A percentile compares a stretch with the other conserved stretches of the same genome.
Evolutionary conservation across 1,140 invertebrate genomes (phyloP).

Genomic region (Propsilocerus akamusi): DNA sequence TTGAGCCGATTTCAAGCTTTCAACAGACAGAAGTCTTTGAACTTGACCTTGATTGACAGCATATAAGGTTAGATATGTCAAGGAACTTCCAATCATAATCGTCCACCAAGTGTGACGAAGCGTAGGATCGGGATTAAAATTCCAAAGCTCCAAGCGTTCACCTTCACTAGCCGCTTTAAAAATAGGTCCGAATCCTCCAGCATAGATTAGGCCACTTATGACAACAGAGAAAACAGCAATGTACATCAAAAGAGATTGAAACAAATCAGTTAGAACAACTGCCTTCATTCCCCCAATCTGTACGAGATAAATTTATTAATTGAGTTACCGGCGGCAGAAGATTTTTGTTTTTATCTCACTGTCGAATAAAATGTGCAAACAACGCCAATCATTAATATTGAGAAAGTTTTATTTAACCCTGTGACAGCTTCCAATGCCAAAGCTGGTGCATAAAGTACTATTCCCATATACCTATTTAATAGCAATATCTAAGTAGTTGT

Average conservation of each 20-base stretch:
- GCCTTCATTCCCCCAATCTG: slow-evolving; percentile 72
- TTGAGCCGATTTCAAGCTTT: slow-evolving; percentile 42
- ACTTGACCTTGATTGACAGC: slow-evolving; percentile 75
- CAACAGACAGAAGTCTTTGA: slow-evolving; percentile 64
- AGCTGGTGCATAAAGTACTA: slow-evolving; percentile 83
- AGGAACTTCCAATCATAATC: slow-evolving; percentile 47
- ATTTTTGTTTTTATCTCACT: too few species aligned
- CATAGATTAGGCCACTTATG: slow-evolving; percentile 41
- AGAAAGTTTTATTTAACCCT: slow-evolving; percentile 45
- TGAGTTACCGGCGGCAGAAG: too few species aligned
- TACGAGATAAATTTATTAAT: too few species aligned
- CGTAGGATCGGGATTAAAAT: slow-evolving; percentile 46
- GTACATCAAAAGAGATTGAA: slow-evolving; percentile 66
- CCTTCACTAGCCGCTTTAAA: slow-evolving; percentile 43
- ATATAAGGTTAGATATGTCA: slow-evolving; percentile 55
- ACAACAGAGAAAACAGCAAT: slow-evolving; percentile 56
- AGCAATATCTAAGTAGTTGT: too few species aligned
- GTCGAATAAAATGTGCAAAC: neutral
- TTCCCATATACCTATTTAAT: slow-evolving; percentile 85
- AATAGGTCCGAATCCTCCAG: slow-evolving; percentile 44
- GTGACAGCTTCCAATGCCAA: slow-evolving; percentile 80
- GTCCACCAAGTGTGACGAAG: slow-evolving; percentile 55
- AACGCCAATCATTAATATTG: slow-evolving; percentile 57
- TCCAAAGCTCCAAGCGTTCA: slow-evolving; percentile 44
- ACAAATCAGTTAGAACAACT: slow-evolving; percentile 68